Conservation (phyloP, 2,888 invertebrate genomes). For the Thera obeliscata region DNA sequence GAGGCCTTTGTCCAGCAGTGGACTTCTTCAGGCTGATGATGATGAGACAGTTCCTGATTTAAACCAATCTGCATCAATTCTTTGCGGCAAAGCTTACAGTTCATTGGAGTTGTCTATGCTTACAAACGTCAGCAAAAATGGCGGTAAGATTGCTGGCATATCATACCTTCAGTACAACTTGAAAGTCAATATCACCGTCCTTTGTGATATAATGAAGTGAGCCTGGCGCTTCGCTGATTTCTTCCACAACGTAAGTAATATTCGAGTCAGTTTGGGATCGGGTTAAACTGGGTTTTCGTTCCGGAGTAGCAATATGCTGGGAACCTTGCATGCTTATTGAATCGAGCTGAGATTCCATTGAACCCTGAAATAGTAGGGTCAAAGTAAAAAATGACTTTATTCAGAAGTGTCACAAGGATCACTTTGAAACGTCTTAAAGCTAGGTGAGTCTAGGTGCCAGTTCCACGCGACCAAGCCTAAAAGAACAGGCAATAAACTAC, state of each 20-base stretch:
- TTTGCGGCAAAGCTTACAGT: too few relatives aligned
- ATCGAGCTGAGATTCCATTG: slow-evolving; percentile 93
- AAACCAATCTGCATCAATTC: too few relatives aligned
- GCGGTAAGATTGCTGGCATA: neutral
- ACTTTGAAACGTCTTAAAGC: too few relatives aligned
- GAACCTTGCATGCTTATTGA: slow-evolving; percentile 87
- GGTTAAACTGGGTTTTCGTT: slow-evolving; percentile 89
- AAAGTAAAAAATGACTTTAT: neutral
- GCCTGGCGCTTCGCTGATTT: slow-evolving; percentile 94
- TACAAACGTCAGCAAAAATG: too few relatives aligned
- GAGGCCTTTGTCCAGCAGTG: too few relatives aligned
- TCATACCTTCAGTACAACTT: slow-evolving; percentile 91
- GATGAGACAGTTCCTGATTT: too few relatives aligned
- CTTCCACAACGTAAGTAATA: slow-evolving; percentile 94
- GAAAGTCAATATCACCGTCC: slow-evolving; percentile 96
- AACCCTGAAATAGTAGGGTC: slow-evolving; percentile 83
- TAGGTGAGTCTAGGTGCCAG: too few relatives aligned
- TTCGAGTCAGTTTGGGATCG: slow-evolving; percentile 97
- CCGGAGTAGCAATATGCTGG: slow-evolving; percentile 84
- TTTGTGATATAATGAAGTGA: slow-evolving; percentile 96
- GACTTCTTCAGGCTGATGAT: too few relatives aligned
- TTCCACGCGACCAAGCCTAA: too few relatives aligned
- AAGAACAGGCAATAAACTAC: too few relatives aligned
- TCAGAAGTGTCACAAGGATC: too few relatives aligned
- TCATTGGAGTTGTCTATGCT: too few relatives aligned